Conservation (phyloP, 2,797 vertebrate species). For the Diglossa cyanea region DNA sequence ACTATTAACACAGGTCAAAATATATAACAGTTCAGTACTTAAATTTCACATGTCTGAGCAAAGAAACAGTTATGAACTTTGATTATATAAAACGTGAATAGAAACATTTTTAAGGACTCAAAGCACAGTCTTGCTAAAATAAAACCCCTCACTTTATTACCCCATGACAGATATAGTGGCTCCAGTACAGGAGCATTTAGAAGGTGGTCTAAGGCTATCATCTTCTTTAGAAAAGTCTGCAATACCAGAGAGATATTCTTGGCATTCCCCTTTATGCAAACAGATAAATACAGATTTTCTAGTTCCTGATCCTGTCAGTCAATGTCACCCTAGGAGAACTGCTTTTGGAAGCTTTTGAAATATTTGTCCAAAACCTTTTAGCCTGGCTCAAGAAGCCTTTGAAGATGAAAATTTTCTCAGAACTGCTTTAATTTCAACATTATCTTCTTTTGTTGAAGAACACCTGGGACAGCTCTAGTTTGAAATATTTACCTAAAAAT, state of each 20-base stretch:
- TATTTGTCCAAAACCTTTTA: background rate
- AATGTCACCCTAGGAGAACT: background rate
- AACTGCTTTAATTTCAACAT: background rate
- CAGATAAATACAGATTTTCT: background rate
- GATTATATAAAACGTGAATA: background rate
- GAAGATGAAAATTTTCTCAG: background rate
- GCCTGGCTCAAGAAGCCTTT: background rate
- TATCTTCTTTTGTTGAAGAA: background rate
- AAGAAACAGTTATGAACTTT: background rate
- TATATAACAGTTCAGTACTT: background rate
- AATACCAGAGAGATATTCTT: background rate
- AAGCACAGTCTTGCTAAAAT: background rate
- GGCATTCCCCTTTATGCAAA: background rate
- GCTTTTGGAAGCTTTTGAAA: background rate
- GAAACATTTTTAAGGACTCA: background rate
- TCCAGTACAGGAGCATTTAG: background rate
- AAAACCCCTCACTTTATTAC: background rate
- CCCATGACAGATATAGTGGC: fast-evolving
- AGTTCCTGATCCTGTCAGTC: background rate
- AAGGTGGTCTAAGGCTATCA: background rate
- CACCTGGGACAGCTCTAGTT: background rate
- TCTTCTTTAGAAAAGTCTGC: background rate
- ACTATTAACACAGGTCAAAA: background rate
- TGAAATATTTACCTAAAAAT: background rate
- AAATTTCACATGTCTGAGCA: background rate